phyloP scores from a whole-genome alignment of 2,797 vertebrate genomes.

The Phalloptychus januarius region DNA sequence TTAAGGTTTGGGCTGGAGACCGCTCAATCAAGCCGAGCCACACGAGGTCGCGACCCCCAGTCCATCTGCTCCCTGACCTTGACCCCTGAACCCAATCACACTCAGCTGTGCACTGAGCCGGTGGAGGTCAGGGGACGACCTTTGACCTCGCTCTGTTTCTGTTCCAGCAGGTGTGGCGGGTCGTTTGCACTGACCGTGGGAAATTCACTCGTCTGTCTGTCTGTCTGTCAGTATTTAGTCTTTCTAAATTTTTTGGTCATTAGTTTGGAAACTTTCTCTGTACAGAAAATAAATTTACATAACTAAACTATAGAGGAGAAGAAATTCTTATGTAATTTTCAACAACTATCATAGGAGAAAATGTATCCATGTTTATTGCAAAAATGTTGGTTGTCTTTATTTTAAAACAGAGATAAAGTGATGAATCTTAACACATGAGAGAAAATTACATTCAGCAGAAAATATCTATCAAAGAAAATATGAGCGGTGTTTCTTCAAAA shows the following conservation, averaged over 20 bases:
- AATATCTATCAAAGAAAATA: too few species aligned
- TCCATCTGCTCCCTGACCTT: conserved; percentile 76
- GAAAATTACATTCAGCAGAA: not conserved
- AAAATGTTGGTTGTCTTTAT: too few species aligned
- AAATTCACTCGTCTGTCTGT: too few species aligned
- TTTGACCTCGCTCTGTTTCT: conserved; percentile 71
- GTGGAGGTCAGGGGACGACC: conserved; percentile 40
- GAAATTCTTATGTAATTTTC: too few species aligned
- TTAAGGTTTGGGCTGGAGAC: not conserved
- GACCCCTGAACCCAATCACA: conserved; percentile 63
- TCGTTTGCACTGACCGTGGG: conserved; percentile 60
- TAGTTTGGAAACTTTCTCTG: too few species aligned
- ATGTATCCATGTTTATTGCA: too few species aligned
- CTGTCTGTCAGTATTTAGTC: too few species aligned
- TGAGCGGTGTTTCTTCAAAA: conserved; percentile 50
- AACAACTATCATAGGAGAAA: too few species aligned
- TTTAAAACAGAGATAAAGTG: too few species aligned
- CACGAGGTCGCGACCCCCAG: conserved; percentile 43
- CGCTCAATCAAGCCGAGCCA: conserved; percentile 53
- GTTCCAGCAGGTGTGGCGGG: conserved; percentile 76
- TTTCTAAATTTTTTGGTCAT: too few species aligned
- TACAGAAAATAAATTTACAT: too few species aligned
- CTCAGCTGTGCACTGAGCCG: conserved; percentile 66
- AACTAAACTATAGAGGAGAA: too few species aligned
- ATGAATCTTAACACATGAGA: not conserved